These are phyloP conservation scores for Rattus rattus DNA, from an alignment of 2,113 vertebrate species.

Conservation along the genomic window DNA sequence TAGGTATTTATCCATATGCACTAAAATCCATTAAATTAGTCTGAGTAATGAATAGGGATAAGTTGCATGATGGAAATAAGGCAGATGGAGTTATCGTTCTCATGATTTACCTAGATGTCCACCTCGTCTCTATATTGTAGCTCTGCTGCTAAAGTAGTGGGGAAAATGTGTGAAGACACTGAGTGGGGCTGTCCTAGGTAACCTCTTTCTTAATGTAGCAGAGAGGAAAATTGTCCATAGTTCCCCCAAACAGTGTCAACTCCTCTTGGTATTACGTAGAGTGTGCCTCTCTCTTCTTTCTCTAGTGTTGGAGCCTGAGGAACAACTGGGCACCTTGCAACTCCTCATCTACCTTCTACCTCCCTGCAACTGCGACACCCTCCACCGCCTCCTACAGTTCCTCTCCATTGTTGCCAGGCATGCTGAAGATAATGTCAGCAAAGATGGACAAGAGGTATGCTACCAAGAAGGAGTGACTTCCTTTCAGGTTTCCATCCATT, in stretches of 20 bases:
- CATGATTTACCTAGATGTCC: not conserved
- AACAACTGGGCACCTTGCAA: conserved; percentile 92
- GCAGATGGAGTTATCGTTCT: not conserved
- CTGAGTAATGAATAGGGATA: not conserved
- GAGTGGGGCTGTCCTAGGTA: not conserved
- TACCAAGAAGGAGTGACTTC: not conserved
- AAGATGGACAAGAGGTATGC: conserved; percentile 91
- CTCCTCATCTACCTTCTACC: conserved; percentile 97
- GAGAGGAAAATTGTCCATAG: not conserved
- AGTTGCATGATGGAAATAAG: not conserved
- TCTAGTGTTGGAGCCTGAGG: conserved; percentile 93
- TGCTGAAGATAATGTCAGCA: conserved; percentile 90
- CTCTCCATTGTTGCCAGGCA: conserved; percentile 94
- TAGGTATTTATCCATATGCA: not conserved
- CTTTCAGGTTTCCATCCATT: not conserved
- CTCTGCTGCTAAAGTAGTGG: not conserved
- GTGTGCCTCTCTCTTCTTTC: conserved; percentile 72
- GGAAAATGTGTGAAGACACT: not conserved
- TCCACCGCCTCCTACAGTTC: conserved; percentile 95
- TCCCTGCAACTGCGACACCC: conserved; percentile 97
- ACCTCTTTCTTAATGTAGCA: not conserved
- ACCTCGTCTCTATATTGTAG: not conserved
- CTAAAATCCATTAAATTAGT: not conserved
- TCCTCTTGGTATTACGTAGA: not conserved
- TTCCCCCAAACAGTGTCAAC: not conserved